Percentiles rank a stretch among this genome's conserved stretches.
These are phyloP conservation scores for Poeciliopsis prolifica DNA, from an alignment of 2,113 vertebrate species.

Conservation along the genomic window DNA sequence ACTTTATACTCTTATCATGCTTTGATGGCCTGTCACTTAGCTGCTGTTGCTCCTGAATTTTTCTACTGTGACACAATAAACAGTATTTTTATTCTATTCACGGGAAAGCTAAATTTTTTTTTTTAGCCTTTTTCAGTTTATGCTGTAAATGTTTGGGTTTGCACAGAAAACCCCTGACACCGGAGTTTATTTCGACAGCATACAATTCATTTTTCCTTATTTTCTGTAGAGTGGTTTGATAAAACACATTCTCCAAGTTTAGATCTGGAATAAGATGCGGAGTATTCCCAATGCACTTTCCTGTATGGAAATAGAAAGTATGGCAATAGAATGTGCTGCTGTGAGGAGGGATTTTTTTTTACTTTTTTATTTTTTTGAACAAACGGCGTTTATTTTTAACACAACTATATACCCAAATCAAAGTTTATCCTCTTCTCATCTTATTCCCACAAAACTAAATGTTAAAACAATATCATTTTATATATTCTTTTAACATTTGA, in stretches of 20 bases:
- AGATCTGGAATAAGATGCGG: neutral
- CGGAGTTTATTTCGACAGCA: neutral
- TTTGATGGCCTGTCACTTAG: too few relatives aligned
- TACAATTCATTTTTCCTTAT: neutral
- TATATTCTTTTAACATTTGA: too few relatives aligned
- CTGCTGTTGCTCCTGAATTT: too few relatives aligned
- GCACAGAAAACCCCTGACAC: neutral
- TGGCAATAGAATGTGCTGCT: neutral
- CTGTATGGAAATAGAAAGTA: neutral
- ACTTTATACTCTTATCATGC: too few relatives aligned
- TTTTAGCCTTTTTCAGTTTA: too few relatives aligned
- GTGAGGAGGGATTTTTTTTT: too few relatives aligned
- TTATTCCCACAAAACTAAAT: neutral
- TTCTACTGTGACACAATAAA: too few relatives aligned
- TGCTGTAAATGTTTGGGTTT: too few relatives aligned
- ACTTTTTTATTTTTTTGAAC: too few relatives aligned
- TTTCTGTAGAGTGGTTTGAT: neutral
- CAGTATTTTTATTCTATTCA: too few relatives aligned
- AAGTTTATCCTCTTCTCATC: neutral
- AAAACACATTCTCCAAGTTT: neutral
- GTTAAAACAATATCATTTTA: constrained; percentile 5
- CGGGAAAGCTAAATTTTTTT: neutral
- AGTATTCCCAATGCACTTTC: neutral
- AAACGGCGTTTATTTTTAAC: neutral
- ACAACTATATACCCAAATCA: neutral